phyloP scores from a whole-genome alignment of 2,888 invertebrate genomes.

The Cerceris ruficornis region DNA sequence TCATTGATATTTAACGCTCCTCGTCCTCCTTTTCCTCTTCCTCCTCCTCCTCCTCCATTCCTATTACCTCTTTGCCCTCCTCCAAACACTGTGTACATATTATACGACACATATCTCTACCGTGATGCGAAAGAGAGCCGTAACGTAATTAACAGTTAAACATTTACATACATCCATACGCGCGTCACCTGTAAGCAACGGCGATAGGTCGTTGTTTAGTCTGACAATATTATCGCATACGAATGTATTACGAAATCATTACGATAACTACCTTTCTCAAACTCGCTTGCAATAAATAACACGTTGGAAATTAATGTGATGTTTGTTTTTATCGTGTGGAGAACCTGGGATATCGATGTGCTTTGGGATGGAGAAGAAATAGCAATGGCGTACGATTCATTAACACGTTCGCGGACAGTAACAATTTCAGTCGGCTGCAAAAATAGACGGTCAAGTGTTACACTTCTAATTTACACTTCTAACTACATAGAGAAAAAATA shows the following conservation, averaged over 20 bases:
- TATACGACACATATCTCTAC: constrained; percentile 61
- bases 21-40: background rate
- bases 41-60: background rate
- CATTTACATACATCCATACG: constrained; percentile 60
- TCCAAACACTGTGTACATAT: constrained; percentile 68
- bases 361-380: no score
- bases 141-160: constrained; percentile 51
- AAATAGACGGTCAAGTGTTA: no score
- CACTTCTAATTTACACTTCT: no score
- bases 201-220: constrained; percentile 73
- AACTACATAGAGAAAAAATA: no score
- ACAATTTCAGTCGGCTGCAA: no score
- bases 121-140: constrained; percentile 67
- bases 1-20: constrained; percentile 73
- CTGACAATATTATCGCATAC: constrained; percentile 77
- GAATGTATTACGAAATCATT: constrained; percentile 78
- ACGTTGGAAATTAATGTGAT: constrained; percentile 72
- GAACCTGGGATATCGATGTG: background rate
- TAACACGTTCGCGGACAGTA: no score
- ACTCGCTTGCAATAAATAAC: constrained; percentile 81
- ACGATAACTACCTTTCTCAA: constrained; percentile 79
- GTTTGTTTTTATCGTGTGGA: background rate
- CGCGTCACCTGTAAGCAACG: constrained; percentile 65
- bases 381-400: no score
- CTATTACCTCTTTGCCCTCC: background rate